These are phyloP conservation scores for Chrysolina oricalcia DNA, from an alignment of 2,888 invertebrate genomes.

Conservation along the genomic window DNA sequence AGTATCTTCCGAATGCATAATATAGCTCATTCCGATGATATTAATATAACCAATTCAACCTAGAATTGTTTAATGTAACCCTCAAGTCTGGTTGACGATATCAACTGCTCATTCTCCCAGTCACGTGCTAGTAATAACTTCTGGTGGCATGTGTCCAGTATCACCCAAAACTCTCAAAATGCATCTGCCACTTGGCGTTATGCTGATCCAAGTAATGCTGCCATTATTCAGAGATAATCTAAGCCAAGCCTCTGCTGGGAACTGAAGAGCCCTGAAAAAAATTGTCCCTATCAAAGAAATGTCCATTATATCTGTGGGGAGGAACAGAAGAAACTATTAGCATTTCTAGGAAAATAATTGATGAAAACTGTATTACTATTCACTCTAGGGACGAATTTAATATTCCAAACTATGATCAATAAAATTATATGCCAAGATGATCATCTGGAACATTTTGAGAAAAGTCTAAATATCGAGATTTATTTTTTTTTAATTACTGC, in stretches of 20 bases:
- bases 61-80: background rate
- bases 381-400: too few relatives aligned
- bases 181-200: conserved; percentile 91
- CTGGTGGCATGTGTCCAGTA: conserved; percentile 90
- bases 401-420: too few relatives aligned
- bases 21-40: background rate
- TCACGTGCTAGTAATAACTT: conserved; percentile 76
- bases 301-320: too few relatives aligned
- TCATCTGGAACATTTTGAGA: too few relatives aligned
- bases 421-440: too few relatives aligned
- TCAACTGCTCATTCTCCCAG: conserved; percentile 2
- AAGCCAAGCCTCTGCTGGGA: conserved; percentile 98
- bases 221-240: conserved; percentile 93
- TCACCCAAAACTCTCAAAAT: conserved; percentile 88
- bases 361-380: too few relatives aligned
- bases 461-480: too few relatives aligned
- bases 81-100: background rate
- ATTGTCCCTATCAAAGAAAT: too few relatives aligned
- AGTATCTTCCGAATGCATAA: background rate
- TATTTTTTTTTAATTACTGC: too few relatives aligned
- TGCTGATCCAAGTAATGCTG: conserved; percentile 93
- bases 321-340: too few relatives aligned
- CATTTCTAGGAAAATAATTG: too few relatives aligned
- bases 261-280: conserved; percentile 89
- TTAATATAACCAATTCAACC: background rate